Base-by-base conservation (phyloP, 2,113 vertebrate genomes). In the Amphiprion ocellaris region DNA sequence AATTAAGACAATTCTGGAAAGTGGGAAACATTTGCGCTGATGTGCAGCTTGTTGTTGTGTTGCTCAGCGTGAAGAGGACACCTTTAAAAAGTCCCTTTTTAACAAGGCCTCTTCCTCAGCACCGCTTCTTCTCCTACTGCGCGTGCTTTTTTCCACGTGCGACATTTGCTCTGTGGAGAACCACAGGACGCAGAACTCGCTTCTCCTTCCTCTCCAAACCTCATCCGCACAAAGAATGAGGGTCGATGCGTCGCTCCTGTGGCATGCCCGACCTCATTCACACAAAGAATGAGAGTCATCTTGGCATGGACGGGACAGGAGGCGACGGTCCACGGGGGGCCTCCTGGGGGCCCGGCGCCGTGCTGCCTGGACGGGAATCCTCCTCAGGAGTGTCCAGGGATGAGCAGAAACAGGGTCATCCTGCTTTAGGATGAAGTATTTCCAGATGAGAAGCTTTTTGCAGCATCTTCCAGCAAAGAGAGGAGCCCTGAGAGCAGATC, bases 221-320 rank as follows among this genome's bases (percentile, higher is more conserved):
- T 94, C 94, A 95, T 95, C 94, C 94, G 87, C 94, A 95, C 94
- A 95, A 95, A 95, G 93, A 95, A 95, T 95, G 94, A 94, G 94
- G 94, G 94, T 92, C 93, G 84, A 91, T 87, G 90, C 50, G 91
- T 93, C 92, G 88, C 90, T 90, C 92, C 89, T 49, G 94, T 88
- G 87, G 90, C 92, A 93, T 92, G 50, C 92, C 93, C 50, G 93
- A 89, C 92, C 93, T 89, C 94, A 66, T 93, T 95, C 94, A 94
- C 94, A 95, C 72, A 94, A 95, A 94, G 94, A 94, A 94, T 84
- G 90, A 89, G 90, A 87, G 84, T 85, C 93, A 92, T 92, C 92
- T 94, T 91, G 94, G 94, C 93, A 93, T 92, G 92, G 91, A 92
- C 91, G 88, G 90, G 87, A 92, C 93, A 61, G 92, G 91, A 89